Base-by-base conservation (phyloP, 2,113 vertebrate species). In the Heptranchias perlo region DNA sequence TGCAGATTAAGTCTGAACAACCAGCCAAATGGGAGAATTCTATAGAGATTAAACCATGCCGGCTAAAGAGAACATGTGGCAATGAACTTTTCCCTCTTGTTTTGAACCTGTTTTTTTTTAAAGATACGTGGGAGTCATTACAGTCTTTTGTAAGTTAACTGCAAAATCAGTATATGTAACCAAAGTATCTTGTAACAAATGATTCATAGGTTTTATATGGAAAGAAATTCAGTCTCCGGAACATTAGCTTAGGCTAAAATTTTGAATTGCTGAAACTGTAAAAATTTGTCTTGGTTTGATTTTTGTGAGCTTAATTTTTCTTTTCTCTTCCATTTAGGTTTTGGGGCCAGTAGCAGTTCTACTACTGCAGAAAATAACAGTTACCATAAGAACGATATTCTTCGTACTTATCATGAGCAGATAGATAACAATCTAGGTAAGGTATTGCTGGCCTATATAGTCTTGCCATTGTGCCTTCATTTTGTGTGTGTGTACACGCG, bases 371-470 rank as follows among this genome's bases (percentile, higher is more conserved):
- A 96, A 95, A 98, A 97, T 1, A 98, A 98, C 96, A 58, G 76
- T 95, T 97, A 98, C 95, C 96, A 98, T 0, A 98, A 97, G 97
- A 99, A 99, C 96, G 97, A 96, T 25, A 97, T 98, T 23, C 98
- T 99, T 31, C 97, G 86, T 94, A 97, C 98, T 94, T 99, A 98
- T 96, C 99, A 99, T 96, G 97, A 98, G 96, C 98, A 98, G 96
- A 98, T 99, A 3, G 99, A 99, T 97, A 98, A 96, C 47, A 99
- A 99, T 96, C 97, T 99, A 86, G 99, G 99, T 99, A 97, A 97
- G 97, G 96, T 31, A 35, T 69, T 65, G 7, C 13, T 10, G 67
- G 16, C 5, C 39, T 64, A 2, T 2, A 21, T 16, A 0, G 62
- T 64, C 62, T 64, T 64, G 62, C 62, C 62, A 64, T 64, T 44